A percentile compares a stretch with the other conserved stretches of the same genome.
phyloP scores from a whole-genome alignment of 2,797 vertebrate genomes.

The Eleutherodactylus coqui region DNA sequence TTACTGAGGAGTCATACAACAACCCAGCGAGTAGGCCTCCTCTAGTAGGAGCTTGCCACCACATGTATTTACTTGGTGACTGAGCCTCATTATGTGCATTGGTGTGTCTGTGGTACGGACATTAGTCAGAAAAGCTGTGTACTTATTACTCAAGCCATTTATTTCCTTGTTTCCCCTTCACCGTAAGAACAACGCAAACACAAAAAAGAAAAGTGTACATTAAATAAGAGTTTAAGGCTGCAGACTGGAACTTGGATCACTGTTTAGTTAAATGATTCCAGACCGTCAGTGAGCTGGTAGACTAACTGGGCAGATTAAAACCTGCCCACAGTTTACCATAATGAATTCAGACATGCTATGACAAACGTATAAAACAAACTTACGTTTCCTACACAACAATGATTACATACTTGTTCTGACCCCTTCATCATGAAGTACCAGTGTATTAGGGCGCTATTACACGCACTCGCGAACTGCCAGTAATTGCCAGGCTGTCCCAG shows the following conservation, averaged over 20 bases:
- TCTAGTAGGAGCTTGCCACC: neutral
- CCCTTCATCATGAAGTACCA: neutral
- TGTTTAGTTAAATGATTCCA: conserved; percentile 24
- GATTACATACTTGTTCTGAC: neutral
- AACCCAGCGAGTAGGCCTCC: neutral
- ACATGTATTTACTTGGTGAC: neutral
- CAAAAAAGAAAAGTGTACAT: neutral
- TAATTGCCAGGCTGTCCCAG: no score
- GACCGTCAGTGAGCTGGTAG: neutral
- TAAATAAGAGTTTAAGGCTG: neutral
- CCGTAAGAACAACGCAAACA: neutral
- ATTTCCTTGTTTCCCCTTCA: neutral
- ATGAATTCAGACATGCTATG: conserved; percentile 15
- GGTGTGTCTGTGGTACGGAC: neutral
- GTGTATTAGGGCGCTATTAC: no score
- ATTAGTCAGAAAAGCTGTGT: neutral
- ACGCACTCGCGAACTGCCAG: no score
- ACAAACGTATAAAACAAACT: neutral
- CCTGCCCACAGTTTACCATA: neutral
- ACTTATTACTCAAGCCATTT: neutral
- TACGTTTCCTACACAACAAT: neutral
- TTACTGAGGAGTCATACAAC: neutral
- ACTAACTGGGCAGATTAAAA: neutral
- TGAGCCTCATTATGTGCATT: neutral
- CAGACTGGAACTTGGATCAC: neutral